A percentile compares a stretch with the other conserved stretches of the same genome.
Conservation (phyloP, 2,797 vertebrate genomes). For the Amblyraja radiata region DNA sequence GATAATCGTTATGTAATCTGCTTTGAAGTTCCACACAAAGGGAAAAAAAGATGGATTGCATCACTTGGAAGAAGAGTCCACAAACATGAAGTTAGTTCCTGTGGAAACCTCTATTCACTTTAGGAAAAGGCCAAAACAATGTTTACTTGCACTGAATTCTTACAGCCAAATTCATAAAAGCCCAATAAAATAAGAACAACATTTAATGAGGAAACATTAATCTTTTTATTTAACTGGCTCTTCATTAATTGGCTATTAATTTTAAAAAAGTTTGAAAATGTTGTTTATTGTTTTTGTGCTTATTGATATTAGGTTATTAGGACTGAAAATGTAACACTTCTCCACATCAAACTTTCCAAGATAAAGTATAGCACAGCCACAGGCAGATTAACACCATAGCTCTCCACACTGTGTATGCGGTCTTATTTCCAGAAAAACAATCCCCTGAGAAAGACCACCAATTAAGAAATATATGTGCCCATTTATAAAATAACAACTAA, state of each 20-base stretch:
- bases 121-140: background rate
- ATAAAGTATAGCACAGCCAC: background rate
- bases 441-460: background rate
- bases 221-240: background rate
- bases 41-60: background rate
- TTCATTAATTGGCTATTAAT: background rate
- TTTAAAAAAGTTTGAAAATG: background rate
- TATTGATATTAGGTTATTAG: background rate
- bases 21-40: background rate
- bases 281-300: background rate
- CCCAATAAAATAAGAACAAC: background rate
- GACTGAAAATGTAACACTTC: background rate
- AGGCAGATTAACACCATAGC: background rate
- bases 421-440: background rate
- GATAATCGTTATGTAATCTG: background rate
- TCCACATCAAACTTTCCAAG: background rate
- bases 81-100: background rate
- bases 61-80: background rate
- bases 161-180: background rate
- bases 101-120: background rate
- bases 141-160: background rate
- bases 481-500: background rate
- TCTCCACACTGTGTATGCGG: background rate
- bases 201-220: background rate
- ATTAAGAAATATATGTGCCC: background rate